Base-by-base conservation (phyloP, 1,140 invertebrate genomes). In the Drosophila pruinosa region DNA sequence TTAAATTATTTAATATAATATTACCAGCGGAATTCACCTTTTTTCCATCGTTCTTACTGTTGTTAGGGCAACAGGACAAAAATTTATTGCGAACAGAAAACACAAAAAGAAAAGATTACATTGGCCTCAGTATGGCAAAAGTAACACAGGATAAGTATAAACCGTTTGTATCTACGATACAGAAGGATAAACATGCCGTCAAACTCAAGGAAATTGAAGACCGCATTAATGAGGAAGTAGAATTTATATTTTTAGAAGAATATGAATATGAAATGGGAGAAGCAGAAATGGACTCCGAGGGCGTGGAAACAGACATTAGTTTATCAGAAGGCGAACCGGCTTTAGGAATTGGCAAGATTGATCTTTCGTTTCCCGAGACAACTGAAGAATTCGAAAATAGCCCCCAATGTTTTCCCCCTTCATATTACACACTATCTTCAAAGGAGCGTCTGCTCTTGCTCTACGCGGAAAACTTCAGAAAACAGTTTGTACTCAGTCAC, bases 381-480 rank as follows among this genome's bases (percentile, higher is more conserved):
- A 38, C 28, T 3, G 61, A 72, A 17, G 76, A 90, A 17, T 88
- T 81, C 21, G 39, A 72, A 4, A 52, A 85, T 19, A 79, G 72
- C 17, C 69, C 69, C 0, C 74, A 77, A 21, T 91, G 93, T 74
- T 94, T 95, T 89, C 95, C 96, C 0, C 91, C 93, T 36, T 94
- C 93, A 39, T 97, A 97, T 89, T 94, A 94, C 59, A 94, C 93
- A 36, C 95, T 96, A 76, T 94, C 92, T 5, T 92, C 94, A 14
- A 97, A 97, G 88, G 97, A 98, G 90, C 95, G 95, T 48, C 80
- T 97, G 4, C 86, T 97, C 4, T 79, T 97, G 5, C 93, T 95
- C 38, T 95, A 96, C 75, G 94, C 95, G 0, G 95, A 96, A 90
- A 98, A 97, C 90, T 98, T 98, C 90, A 93, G 96, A 41, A 93